These are phyloP conservation scores for Dryadula phaetusa DNA, from an alignment of 2,888 invertebrate genomes.

Conservation along the genomic window DNA sequence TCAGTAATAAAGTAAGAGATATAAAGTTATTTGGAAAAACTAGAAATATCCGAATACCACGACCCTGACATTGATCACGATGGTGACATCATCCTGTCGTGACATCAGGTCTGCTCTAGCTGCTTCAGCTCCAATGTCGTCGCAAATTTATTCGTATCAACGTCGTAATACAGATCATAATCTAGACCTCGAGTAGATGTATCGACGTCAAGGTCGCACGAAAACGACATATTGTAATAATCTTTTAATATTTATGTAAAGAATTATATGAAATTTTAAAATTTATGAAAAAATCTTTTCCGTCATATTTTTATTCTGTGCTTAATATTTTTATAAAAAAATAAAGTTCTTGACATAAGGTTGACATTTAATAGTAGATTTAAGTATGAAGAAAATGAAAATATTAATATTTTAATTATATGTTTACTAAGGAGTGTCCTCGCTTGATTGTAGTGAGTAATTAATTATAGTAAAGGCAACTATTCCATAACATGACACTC, in stretches of 20 bases:
- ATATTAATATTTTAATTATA: background rate
- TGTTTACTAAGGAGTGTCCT: background rate
- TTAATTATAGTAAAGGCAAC: background rate
- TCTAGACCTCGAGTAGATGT: constrained; percentile 45
- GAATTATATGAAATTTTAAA: constrained; percentile 9
- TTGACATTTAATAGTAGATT: background rate
- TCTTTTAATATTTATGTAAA: constrained; percentile 15
- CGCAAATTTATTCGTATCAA: constrained; percentile 47
- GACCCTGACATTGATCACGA: constrained; percentile 53
- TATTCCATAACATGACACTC: background rate
- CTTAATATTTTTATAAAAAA: no score
- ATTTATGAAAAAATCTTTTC: background rate
- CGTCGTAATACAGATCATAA: constrained; percentile 42
- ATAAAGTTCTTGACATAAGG: no score
- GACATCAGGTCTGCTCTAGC: constrained; percentile 48
- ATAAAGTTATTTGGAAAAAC: background rate
- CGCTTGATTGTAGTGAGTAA: no score
- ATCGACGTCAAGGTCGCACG: constrained; percentile 47
- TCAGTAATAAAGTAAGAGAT: background rate
- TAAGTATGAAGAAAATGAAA: background rate
- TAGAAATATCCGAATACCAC: background rate
- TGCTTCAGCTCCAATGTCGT: constrained; percentile 45
- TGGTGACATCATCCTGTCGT: constrained; percentile 51
- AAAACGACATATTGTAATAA: constrained; percentile 31
- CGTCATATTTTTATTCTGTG: background rate